Percentiles rank a stretch among this genome's conserved stretches.
These are phyloP conservation scores for Ips nitidus DNA, from an alignment of 1,140 invertebrate species.

Conservation along the genomic window DNA sequence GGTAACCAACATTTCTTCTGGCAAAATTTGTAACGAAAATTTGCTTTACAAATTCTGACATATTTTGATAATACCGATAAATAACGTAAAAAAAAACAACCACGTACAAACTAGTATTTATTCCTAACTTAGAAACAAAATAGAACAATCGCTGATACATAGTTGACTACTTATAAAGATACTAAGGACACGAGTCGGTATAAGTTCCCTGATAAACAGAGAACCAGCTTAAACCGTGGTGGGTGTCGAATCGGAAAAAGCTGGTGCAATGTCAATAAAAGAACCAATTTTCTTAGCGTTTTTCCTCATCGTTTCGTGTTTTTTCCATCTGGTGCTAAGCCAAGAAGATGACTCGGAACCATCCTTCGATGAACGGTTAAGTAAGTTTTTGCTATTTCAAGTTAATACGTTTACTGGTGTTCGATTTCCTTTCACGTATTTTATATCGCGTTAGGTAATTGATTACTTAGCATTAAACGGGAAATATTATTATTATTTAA, in stretches of 20 bases:
- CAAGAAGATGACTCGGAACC: conserved; percentile 3
- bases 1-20: no score
- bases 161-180: conserved; percentile 3
- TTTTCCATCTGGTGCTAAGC: background rate
- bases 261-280: conserved; percentile 1
- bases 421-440: background rate
- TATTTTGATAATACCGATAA: no score
- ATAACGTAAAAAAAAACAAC: no score
- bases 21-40: no score
- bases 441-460: background rate
- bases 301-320: background rate
- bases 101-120: no score
- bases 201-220: conserved; percentile 9
- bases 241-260: background rate
- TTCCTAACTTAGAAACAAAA: background rate
- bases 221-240: background rate
- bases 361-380: conserved; percentile 10
- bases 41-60: no score
- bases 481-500: conserved; percentile 1
- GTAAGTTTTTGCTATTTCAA: conserved; percentile 4
- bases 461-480: background rate
- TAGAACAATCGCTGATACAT: conserved; percentile 23
- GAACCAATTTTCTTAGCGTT: background rate
- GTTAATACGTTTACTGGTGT: background rate
- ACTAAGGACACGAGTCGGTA: conserved; percentile 9